Percentiles rank a stretch among this genome's conserved stretches.
phyloP scores from a whole-genome alignment of 2,113 vertebrate genomes.

The Eleginops maclovinus region DNA sequence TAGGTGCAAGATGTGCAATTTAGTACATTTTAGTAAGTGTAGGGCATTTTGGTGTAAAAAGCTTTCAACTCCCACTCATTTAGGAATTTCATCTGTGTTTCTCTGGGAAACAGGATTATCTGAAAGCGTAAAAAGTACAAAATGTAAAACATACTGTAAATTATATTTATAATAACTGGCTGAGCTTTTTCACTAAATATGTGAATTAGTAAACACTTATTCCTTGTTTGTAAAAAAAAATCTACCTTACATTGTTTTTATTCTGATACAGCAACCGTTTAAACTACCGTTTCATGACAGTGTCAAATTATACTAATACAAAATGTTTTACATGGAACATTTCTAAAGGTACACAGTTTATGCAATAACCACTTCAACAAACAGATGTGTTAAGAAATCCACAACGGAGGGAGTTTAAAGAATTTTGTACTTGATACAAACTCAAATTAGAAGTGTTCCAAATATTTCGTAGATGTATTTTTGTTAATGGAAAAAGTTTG shows the following conservation, averaged over 20 bases:
- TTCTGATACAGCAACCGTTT: not conserved
- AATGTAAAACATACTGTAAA: too few relatives aligned
- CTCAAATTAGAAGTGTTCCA: not conserved
- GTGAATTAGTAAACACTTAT: too few relatives aligned
- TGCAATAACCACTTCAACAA: not conserved
- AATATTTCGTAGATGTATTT: not conserved
- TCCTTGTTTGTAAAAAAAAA: too few relatives aligned
- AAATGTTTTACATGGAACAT: not conserved
- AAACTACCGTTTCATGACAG: not conserved
- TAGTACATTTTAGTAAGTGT: slow-evolving; percentile 18
- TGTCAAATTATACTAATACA: not conserved
- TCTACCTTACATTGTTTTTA: too few relatives aligned
- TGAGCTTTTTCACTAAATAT: too few relatives aligned
- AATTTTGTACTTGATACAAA: not conserved
- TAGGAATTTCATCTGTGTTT: not conserved
- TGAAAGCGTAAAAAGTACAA: not conserved
- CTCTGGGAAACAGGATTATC: not conserved
- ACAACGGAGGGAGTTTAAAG: not conserved
- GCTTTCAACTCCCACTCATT: slow-evolving; percentile 19
- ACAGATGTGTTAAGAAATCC: not conserved
- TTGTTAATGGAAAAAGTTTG: too few relatives aligned
- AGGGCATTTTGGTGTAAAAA: not conserved
- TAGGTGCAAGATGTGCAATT: slow-evolving; percentile 35
- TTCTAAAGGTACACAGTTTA: too few relatives aligned
- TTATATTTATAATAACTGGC: too few relatives aligned